Evolutionary conservation across 2,888 invertebrate species (phyloP).

Genomic region (Papilio gigon): DNA sequence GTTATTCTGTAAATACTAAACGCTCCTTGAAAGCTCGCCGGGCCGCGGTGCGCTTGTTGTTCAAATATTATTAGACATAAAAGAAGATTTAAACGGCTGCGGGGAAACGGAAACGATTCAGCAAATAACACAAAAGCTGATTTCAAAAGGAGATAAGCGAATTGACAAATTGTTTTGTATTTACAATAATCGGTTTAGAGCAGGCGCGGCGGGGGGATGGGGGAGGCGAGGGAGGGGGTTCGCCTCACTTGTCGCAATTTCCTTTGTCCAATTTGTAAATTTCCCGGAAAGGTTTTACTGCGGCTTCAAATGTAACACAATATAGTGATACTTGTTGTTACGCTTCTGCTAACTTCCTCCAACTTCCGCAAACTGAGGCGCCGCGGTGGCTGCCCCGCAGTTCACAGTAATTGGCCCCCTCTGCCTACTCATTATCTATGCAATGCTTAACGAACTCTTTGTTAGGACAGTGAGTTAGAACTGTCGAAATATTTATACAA

Average conservation of each 20-base stretch:
- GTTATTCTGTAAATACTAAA: neutral
- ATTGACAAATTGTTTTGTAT: slow-evolving; percentile 40
- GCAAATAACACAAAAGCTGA: slow-evolving; percentile 21
- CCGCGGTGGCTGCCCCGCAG: neutral
- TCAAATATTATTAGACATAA: slow-evolving; percentile 22
- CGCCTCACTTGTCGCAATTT: neutral
- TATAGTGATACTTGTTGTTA: neutral
- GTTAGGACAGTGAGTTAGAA: neutral
- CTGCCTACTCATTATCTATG: slow-evolving; percentile 1
- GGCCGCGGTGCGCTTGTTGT: neutral
- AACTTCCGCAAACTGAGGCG: neutral
- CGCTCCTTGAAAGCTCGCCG: neutral
- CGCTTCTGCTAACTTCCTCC: neutral
- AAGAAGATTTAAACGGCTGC: slow-evolving; percentile 18
- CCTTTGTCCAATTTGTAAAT: slow-evolving; percentile 26
- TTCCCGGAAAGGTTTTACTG: slow-evolving; percentile 18
- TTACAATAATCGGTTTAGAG: slow-evolving; percentile 34
- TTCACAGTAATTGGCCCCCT: neutral
- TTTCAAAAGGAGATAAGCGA: slow-evolving; percentile 33
- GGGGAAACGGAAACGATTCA: slow-evolving; percentile 14
- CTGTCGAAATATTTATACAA: neutral
- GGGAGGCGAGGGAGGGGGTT: neutral
- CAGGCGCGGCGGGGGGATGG: neutral
- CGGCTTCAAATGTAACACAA: slow-evolving; percentile 7
- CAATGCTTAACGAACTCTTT: neutral